Evolutionary conservation across 2,797 vertebrate genomes (phyloP), one percentile per base, ranked within the genome.

Genomic region (Ctenosaura bakeri): DNA sequence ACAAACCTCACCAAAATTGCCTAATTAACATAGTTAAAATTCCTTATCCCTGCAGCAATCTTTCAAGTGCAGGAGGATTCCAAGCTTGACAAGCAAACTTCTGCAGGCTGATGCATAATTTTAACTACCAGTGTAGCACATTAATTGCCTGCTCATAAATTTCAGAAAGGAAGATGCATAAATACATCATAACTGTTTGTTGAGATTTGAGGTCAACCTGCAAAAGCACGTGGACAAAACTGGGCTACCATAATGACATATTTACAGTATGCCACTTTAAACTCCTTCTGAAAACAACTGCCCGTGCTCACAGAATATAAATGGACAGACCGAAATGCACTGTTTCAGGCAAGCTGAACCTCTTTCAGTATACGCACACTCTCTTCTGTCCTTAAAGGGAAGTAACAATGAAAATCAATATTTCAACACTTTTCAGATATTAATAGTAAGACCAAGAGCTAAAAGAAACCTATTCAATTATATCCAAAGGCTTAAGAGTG

Each of bases 21-120:
- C 87, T 96, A 97, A 97, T 97, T 96, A 96, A 91, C 92, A 94
- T 42, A 91, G 95, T 95, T 95, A 95, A 95, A 96, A 94, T 93
- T 96, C 90, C 94, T 91, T 92, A 90, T 52, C 95, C 95, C 95
- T 90, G 89, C 83, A 96, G 96, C 94, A 96, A 93, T 96, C 92
- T 95, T 97, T 97, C 90, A 93, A 95, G 94, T 93, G 88, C 90
- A 94, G 94, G 92, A 95, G 91, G 91, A 91, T 95, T 95, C 94
- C 94, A 94, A 95, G 95, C 77, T 93, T 94, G 94, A 96, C 16
- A 32, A 96, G 93, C 94, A 95, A 78, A 87, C 95, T 46, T 97
- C 95, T 95, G 93, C 86, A 96, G 94, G 90, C 69, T 91, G 92
- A 92, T 94, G 92, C 88, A 92, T 96, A 96, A 96, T 95, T 95